phyloP scores from a whole-genome alignment of 2,113 vertebrate species.

The Leuciscus idus region DNA sequence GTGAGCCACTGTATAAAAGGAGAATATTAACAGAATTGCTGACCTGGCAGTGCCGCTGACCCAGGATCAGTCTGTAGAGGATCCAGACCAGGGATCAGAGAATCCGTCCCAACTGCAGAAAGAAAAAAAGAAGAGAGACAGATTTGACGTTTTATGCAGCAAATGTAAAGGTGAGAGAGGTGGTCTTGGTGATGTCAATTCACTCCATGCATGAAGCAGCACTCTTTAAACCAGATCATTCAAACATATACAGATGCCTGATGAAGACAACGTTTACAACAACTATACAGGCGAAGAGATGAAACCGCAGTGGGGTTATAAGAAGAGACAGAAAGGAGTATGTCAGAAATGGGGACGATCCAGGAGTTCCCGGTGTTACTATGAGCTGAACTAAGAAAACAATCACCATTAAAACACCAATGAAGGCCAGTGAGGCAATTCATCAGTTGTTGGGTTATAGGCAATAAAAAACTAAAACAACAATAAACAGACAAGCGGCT shows the following conservation, averaged over 20 bases:
- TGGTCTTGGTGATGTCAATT: background rate
- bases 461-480: background rate
- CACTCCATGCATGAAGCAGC: constrained; percentile 1
- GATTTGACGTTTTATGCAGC: constrained; percentile 10
- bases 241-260: background rate
- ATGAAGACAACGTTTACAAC: constrained; percentile 28
- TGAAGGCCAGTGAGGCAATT: background rate
- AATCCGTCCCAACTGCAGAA: constrained; percentile 79
- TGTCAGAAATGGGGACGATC: background rate
- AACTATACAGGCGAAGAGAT: background rate
- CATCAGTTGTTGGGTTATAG: background rate
- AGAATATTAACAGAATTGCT: constrained; percentile 64
- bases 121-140: constrained; percentile 35
- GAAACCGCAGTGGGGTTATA: background rate
- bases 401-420: constrained; percentile 13
- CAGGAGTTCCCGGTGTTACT: constrained; percentile 58
- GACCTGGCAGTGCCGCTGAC: constrained; percentile 86
- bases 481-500: constrained; percentile 43
- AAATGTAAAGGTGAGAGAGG: constrained; percentile 1
- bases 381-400: constrained; percentile 66
- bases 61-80: constrained; percentile 82
- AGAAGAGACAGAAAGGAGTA: background rate
- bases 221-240: background rate
- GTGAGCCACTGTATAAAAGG: background rate
- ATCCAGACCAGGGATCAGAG: constrained; percentile 92